phyloP scores from a whole-genome alignment of 2,797 vertebrate species.

The Otolemur crassicaudatus region DNA sequence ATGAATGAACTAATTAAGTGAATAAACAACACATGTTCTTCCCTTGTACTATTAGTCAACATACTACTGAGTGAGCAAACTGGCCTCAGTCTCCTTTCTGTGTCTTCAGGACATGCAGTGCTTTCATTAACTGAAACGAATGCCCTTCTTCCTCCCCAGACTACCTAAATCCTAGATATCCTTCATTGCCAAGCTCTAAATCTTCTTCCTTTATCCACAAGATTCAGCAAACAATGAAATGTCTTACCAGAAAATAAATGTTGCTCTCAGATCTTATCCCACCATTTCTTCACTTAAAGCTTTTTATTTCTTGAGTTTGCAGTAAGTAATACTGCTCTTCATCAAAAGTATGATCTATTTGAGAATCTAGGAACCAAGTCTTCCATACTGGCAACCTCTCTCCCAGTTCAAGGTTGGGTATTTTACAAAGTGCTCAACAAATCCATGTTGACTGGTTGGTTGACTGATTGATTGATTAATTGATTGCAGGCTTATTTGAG shows the following conservation, averaged over 20 bases:
- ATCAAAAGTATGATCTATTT: slow-evolving; percentile 37
- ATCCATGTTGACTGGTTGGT: slow-evolving; percentile 19
- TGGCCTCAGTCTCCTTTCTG: neutral
- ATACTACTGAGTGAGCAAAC: neutral
- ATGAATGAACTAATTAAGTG: slow-evolving; percentile 24
- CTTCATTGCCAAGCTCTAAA: slow-evolving; percentile 7
- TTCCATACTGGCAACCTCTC: slow-evolving; percentile 21
- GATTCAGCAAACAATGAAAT: slow-evolving; percentile 33
- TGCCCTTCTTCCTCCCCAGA: neutral
- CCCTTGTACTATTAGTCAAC: neutral
- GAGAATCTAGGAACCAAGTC: slow-evolving; percentile 34
- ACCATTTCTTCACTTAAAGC: slow-evolving; percentile 12
- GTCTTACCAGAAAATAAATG: slow-evolving; percentile 31
- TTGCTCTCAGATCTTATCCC: slow-evolving; percentile 44
- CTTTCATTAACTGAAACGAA: slow-evolving; percentile 30
- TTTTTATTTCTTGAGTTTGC: slow-evolving; percentile 33
- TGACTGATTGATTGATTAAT: neutral
- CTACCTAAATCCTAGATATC: neutral
- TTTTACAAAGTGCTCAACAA: slow-evolving; percentile 65
- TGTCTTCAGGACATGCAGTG: neutral
- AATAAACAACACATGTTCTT: slow-evolving; percentile 27
- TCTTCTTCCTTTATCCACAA: slow-evolving; percentile 51
- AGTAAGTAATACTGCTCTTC: slow-evolving; percentile 29
- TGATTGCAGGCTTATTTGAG: slow-evolving; percentile 54
- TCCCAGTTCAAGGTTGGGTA: slow-evolving; percentile 46